Evolutionary conservation across 1,140 invertebrate species (phyloP), one percentile per base, ranked within the genome.

Genomic region (Drosophila bipectinata): DNA sequence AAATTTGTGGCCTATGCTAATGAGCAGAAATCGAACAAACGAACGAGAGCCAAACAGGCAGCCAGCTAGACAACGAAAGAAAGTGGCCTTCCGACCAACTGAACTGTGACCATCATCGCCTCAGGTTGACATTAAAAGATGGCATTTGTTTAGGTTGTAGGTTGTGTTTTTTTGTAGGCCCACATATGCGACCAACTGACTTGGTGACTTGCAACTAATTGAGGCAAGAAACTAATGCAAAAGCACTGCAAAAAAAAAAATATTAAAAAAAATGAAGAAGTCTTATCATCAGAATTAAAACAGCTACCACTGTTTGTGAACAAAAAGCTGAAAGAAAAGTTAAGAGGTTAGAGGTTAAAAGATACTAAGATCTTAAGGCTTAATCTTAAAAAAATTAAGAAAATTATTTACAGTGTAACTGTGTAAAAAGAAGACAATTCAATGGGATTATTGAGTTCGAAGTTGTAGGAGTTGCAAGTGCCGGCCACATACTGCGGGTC

Each of bases 1-100:
- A 83, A 83, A 83, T 83, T 83, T 83, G 79, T 76, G 24, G 66
- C 44, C 67, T 71, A 82, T 82, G 79, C 79, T 82, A 83, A 83
- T 83, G 79, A 83, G 69, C 72, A 72, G 71, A 62, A 72, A 83
- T 62, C 71, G 74, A 75, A 75, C 18, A 45, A 44, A 44, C 49
- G 8, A 28, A 75, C 18, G 59, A 44, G 8, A 28, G 3, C 15
- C 15, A 15, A 1, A 0, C 15, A 1, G 10, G 2, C 18, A 18
- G 30, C 44, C 26, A 28, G 4, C 26, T 6, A 26, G 26, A 6
- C 4, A 28, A 1, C 26, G 5, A 26, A 45, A 34, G 15, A 24
- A 9, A 24, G 48, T 28, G 47, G 14, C 32, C 32, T 14, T 5
- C 26, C 7, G 26, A 28, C 26, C 26, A n/a, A 10, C 14, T 41